phyloP scores from a whole-genome alignment of 2,113 vertebrate species.

The Phalacrocorax pelagicus region DNA sequence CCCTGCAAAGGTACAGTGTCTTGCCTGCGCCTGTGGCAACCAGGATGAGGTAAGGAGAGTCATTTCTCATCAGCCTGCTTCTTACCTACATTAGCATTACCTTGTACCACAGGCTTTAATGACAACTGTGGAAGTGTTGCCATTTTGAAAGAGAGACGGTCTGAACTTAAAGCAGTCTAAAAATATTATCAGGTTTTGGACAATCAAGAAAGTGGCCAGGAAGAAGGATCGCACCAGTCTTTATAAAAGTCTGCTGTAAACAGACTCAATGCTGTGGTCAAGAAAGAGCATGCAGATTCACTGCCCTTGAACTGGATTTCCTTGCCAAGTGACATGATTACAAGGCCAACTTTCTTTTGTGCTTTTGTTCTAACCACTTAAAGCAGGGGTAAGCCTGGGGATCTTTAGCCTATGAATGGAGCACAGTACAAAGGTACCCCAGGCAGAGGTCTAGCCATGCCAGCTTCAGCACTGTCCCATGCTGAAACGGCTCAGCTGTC shows the following conservation, averaged over 20 bases:
- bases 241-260: neutral
- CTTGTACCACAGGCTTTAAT: neutral
- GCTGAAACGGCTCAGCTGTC: neutral
- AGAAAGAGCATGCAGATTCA: neutral
- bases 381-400: neutral
- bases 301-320: neutral
- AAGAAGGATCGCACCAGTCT: neutral
- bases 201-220: neutral
- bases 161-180: neutral
- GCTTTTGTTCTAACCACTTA: neutral
- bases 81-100: neutral
- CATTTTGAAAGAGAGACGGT: neutral
- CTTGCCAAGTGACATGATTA: neutral
- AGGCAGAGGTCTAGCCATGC: neutral
- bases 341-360: neutral
- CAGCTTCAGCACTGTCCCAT: neutral
- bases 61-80: neutral
- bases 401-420: neutral
- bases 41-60: neutral
- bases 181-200: neutral
- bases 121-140: neutral
- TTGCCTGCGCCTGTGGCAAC: neutral
- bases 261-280: neutral
- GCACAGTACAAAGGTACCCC: neutral
- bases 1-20: neutral